These are phyloP conservation scores for Hippocampus zosterae DNA, from an alignment of 2,113 vertebrate species.

Conservation along the genomic window DNA sequence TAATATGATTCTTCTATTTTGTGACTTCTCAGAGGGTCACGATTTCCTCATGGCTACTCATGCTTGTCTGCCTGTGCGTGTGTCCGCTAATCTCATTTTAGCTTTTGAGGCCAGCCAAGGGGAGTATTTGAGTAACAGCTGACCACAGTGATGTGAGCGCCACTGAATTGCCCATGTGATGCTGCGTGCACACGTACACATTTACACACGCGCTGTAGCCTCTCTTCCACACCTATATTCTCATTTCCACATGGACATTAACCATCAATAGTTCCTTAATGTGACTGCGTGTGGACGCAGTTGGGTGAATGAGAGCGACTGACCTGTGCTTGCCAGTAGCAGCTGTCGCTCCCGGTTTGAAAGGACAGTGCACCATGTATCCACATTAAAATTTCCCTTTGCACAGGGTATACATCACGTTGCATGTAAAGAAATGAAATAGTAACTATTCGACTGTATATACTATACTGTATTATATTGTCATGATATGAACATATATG, in stretches of 20 bases:
- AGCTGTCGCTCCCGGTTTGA: constrained; percentile 35
- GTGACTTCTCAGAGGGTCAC: constrained; percentile 25
- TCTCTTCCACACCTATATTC: constrained; percentile 40
- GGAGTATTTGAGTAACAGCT: constrained; percentile 48
- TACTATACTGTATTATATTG: too few species aligned
- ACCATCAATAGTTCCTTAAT: constrained; percentile 55
- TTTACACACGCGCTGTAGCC: constrained; percentile 4
- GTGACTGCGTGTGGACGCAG: constrained; percentile 14
- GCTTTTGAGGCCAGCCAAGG: constrained; percentile 39
- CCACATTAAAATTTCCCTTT: constrained; percentile 21
- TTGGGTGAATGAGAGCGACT: constrained; percentile 16
- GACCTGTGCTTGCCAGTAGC: constrained; percentile 35
- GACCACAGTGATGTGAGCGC: constrained; percentile 56
- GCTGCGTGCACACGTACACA: constrained; percentile 3
- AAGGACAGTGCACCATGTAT: constrained; percentile 19
- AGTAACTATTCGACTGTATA: background rate
- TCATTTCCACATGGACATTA: constrained; percentile 36
- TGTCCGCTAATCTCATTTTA: constrained; percentile 45
- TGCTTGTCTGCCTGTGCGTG: constrained; percentile 38
- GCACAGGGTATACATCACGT: background rate
- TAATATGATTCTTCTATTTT: constrained; percentile 14
- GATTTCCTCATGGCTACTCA: constrained; percentile 43
- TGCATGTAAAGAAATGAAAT: constrained; percentile 16
- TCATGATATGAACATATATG: too few species aligned
- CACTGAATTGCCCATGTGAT: constrained; percentile 23